Evolutionary conservation across 35 echinoderm and acorn worm species (phyloP).

Genomic region (Apostichopus californicus): DNA sequence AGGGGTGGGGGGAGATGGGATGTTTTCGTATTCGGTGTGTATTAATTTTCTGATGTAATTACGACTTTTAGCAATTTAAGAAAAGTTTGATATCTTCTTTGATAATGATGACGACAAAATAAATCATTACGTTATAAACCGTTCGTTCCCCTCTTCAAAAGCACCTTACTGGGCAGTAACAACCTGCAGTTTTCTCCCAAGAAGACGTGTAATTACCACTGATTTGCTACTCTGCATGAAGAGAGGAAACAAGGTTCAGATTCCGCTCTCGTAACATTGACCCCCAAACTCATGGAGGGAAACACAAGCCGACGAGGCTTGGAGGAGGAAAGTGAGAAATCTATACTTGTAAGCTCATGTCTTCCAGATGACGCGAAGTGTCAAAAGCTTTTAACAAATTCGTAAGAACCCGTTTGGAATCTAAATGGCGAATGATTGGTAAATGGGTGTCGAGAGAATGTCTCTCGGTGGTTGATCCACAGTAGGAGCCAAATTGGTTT

Average conservation of each 20-base stretch:
- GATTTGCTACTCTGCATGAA: conserved; percentile 19
- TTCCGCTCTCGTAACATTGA: conserved; percentile 24
- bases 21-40: too few species aligned
- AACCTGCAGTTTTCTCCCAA: conserved; percentile 16
- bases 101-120: neutral
- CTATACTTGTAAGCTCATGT: neutral
- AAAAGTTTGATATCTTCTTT: neutral
- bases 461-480: neutral
- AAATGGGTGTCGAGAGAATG: neutral
- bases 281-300: neutral
- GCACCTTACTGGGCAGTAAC: neutral
- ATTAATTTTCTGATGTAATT: neutral
- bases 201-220: conserved; percentile 26
- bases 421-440: neutral
- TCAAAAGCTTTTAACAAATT: neutral
- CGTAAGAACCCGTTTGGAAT: neutral
- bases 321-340: neutral
- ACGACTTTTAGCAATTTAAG: neutral
- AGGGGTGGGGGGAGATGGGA: too few species aligned
- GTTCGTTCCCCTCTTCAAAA: conserved; percentile 10
- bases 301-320: neutral
- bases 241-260: neutral
- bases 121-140: neutral
- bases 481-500: neutral
- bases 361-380: conserved; percentile 1